phyloP scores from a whole-genome alignment of 2,113 vertebrate species.

The Trachemys scripta region DNA sequence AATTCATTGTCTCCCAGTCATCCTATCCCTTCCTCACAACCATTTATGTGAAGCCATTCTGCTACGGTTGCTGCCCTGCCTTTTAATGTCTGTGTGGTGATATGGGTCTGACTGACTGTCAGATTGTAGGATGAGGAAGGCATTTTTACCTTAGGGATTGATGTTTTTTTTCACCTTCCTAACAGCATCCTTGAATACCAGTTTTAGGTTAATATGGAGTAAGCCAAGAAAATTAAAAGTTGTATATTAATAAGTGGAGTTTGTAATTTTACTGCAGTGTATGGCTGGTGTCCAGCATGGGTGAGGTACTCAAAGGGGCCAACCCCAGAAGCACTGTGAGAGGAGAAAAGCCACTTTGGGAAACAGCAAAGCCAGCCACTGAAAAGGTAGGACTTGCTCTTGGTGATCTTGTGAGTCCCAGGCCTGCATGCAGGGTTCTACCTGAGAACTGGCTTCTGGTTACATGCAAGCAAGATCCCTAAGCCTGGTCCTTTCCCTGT shows the following conservation, averaged over 20 bases:
- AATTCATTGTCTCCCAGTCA: fast-evolving
- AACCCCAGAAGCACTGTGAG: fast-evolving
- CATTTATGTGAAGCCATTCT: neutral
- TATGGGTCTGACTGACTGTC: neutral
- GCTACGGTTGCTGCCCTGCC: neutral
- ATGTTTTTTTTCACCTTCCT: fast-evolving
- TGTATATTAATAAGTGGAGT: neutral
- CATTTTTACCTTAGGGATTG: neutral
- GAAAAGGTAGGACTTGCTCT: neutral
- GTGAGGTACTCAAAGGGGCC: neutral
- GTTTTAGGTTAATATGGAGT: neutral
- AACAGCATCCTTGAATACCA: neutral
- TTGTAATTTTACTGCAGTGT: neutral
- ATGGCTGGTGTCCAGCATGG: neutral
- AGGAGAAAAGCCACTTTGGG: neutral
- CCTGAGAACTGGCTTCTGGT: neutral
- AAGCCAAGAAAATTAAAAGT: neutral
- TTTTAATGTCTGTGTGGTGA: neutral
- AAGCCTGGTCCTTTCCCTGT: neutral
- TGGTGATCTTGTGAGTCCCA: neutral
- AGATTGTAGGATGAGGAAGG: neutral
- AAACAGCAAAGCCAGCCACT: neutral
- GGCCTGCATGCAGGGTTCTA: neutral
- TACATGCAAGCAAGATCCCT: neutral
- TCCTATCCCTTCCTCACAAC: neutral